phyloP scores from a whole-genome alignment of 2,797 vertebrate species.

The Cichlasoma orientale region DNA sequence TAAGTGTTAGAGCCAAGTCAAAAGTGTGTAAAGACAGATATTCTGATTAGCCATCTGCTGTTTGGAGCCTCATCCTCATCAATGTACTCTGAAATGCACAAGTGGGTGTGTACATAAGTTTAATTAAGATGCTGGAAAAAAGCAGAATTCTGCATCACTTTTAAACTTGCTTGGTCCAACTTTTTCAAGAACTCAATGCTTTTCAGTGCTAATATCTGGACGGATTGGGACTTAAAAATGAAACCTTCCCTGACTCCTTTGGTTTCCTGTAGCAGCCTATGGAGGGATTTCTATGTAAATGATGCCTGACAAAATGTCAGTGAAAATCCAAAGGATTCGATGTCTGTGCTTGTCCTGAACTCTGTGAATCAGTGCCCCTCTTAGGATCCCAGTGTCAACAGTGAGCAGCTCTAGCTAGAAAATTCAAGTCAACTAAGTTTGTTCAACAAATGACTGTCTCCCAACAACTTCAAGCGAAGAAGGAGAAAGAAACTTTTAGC shows the following conservation, averaged over 20 bases:
- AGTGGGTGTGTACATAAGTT: not conserved
- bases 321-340: too few species aligned
- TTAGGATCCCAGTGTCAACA: not conserved
- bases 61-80: slow-evolving; percentile 11
- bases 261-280: not conserved
- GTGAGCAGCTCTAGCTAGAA: not conserved
- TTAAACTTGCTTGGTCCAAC: not conserved
- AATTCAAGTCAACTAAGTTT: not conserved
- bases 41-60: slow-evolving; percentile 40
- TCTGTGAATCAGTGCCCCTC: not conserved
- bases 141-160: slow-evolving; percentile 9
- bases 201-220: too few species aligned
- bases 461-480: not conserved
- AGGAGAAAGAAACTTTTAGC: not conserved
- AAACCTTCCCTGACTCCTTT: not conserved
- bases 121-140: slow-evolving; percentile 27
- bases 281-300: not conserved
- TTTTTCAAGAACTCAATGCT: not conserved
- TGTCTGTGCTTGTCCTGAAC: not conserved
- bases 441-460: not conserved
- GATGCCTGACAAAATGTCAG: too few species aligned
- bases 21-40: slow-evolving; percentile 32
- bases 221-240: not conserved
- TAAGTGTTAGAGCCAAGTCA: slow-evolving; percentile 22
- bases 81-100: slow-evolving; percentile 16